Percentiles rank a stretch among this genome's conserved stretches.
Evolutionary conservation across 2,888 invertebrate genomes (phyloP).

Genomic region (Drosophila trichaetosa): DNA sequence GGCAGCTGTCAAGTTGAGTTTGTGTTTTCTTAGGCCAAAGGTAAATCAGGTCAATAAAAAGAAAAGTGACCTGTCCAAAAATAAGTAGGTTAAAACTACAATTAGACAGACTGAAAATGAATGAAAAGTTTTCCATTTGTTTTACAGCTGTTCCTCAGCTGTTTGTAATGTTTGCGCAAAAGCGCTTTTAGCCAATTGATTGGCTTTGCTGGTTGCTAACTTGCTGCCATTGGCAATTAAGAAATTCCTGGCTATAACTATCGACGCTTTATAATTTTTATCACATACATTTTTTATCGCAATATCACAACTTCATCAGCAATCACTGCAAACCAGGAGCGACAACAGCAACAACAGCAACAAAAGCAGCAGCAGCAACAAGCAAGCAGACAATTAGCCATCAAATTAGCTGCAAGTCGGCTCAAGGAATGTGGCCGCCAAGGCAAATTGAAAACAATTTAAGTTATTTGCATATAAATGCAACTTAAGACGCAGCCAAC

Average conservation of each 20-base stretch:
- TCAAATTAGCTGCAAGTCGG: slow-evolving; percentile 76
- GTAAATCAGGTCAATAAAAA: slow-evolving; percentile 27
- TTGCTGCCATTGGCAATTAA: slow-evolving; percentile 56
- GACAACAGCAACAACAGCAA: slow-evolving; percentile 21
- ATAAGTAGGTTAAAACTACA: slow-evolving; percentile 21
- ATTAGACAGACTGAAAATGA: slow-evolving; percentile 13
- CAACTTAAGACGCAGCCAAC: slow-evolving; percentile 67
- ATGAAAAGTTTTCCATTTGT: slow-evolving; percentile 35
- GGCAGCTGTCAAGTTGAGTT: slow-evolving; percentile 20
- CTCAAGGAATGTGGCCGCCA: slow-evolving; percentile 72
- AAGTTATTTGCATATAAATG: slow-evolving; percentile 81
- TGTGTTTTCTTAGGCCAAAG: slow-evolving; percentile 8
- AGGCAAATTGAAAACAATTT: slow-evolving; percentile 82
- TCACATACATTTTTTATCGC: slow-evolving; percentile 77
- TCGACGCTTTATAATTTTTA: slow-evolving; percentile 74
- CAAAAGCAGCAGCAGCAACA: slow-evolving; percentile 26
- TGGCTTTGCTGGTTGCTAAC: slow-evolving; percentile 9
- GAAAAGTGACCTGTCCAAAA: background rate
- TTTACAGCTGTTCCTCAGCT: slow-evolving; percentile 25
- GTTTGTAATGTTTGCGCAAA: slow-evolving; percentile 7
- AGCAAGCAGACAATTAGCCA: slow-evolving; percentile 73
- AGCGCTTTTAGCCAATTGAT: slow-evolving; percentile 27
- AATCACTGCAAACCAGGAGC: slow-evolving; percentile 55
- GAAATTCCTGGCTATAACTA: slow-evolving; percentile 71
- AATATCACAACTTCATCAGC: slow-evolving; percentile 80